phyloP scores from a whole-genome alignment of 2,797 vertebrate species.

The Rhodeus uyekii region DNA sequence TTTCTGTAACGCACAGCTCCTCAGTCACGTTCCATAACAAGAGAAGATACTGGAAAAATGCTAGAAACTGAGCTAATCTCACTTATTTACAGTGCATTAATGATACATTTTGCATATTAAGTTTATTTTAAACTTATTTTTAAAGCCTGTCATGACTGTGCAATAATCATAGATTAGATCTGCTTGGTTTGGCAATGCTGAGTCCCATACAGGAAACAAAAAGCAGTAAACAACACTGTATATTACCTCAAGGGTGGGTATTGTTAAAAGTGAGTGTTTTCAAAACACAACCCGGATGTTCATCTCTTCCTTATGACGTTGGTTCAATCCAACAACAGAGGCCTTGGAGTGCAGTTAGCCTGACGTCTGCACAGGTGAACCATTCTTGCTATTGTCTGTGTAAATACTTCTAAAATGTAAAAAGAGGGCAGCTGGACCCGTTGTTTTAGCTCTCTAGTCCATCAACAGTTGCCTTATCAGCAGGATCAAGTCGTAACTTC shows the following conservation, averaged over 20 bases:
- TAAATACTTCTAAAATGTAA: not conserved
- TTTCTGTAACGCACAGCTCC: slow-evolving; percentile 29
- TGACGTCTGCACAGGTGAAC: not conserved
- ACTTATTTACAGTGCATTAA: not conserved
- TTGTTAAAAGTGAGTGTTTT: slow-evolving; percentile 55
- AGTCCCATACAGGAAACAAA: slow-evolving; percentile 61
- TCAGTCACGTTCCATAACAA: slow-evolving; percentile 24
- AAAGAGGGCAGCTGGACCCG: not conserved
- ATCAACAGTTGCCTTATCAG: not conserved
- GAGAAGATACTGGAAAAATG: not conserved
- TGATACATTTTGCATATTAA: not conserved
- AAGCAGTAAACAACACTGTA: slow-evolving; percentile 64
- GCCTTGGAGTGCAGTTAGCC: not conserved
- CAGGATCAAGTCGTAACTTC: not conserved
- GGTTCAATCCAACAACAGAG: slow-evolving; percentile 22
- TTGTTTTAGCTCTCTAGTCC: not conserved
- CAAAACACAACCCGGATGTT: slow-evolving; percentile 51
- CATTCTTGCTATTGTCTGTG: not conserved
- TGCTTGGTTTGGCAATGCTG: slow-evolving; percentile 24
- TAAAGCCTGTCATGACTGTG: slow-evolving; percentile 1
- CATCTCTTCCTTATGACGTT: slow-evolving; percentile 20
- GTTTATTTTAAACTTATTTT: slow-evolving; percentile 28
- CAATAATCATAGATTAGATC: slow-evolving; percentile 21
- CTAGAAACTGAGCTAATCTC: not conserved
- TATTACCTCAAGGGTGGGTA: slow-evolving; percentile 58